These are phyloP conservation scores for Chrysochloris asiatica DNA, from an alignment of 2,113 vertebrate genomes.

Conservation along the genomic window DNA sequence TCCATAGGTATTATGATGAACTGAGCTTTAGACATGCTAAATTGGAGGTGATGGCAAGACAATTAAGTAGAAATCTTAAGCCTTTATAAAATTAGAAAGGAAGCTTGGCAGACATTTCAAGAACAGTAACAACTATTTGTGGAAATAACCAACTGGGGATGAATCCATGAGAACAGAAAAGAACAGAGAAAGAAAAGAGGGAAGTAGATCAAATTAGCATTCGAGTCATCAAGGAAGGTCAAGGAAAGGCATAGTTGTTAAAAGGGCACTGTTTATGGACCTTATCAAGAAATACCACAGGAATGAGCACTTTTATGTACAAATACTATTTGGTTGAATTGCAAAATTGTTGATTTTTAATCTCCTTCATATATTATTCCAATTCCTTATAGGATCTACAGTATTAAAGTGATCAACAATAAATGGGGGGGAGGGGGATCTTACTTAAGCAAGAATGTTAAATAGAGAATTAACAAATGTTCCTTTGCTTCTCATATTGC, in stretches of 20 bases:
- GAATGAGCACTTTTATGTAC: neutral
- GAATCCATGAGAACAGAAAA: neutral
- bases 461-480: constrained; percentile 16
- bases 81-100: neutral
- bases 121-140: neutral
- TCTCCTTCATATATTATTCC: neutral
- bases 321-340: neutral
- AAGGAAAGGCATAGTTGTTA: neutral
- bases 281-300: neutral
- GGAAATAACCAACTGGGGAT: neutral
- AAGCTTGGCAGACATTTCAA: neutral
- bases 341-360: neutral
- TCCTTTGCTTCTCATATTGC: constrained; percentile 18
- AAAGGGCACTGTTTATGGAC: neutral
- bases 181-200: neutral
- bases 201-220: neutral
- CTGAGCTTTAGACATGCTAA: neutral
- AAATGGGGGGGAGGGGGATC: neutral
- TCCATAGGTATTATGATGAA: neutral
- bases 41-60: constrained; percentile 4
- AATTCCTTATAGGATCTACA: neutral
- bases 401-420: neutral
- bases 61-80: neutral
- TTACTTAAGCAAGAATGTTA: constrained; percentile 11
- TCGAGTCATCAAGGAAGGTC: neutral